phyloP scores from a whole-genome alignment of 2,888 invertebrate species.

The Ochropleura leucogaster region DNA sequence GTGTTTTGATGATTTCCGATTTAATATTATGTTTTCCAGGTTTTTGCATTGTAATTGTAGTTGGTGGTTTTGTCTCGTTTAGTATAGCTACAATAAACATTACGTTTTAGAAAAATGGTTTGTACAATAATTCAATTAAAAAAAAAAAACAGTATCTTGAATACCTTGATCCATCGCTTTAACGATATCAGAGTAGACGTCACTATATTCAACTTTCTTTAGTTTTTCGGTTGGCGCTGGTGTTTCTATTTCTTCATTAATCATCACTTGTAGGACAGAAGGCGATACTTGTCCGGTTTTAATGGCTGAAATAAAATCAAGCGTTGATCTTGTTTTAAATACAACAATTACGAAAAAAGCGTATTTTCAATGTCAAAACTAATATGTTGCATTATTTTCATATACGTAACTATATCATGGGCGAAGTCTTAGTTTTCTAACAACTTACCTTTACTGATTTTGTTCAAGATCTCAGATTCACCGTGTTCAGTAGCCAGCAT shows the following conservation, averaged over 20 bases:
- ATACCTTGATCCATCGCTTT: constrained; percentile 39
- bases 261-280: constrained; percentile 30
- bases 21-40: not conserved
- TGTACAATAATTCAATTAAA: not conserved
- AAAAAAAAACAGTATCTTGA: not conserved
- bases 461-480: constrained; percentile 25
- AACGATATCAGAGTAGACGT: constrained; percentile 13
- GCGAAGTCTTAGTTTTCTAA: not conserved
- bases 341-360: not conserved
- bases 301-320: constrained; percentile 29
- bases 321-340: not conserved
- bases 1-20: not conserved
- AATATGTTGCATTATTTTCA: not conserved
- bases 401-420: not conserved
- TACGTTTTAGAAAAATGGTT: not conserved
- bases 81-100: constrained; percentile 18
- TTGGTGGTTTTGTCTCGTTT: constrained; percentile 5
- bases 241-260: constrained; percentile 26
- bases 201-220: not conserved
- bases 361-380: not conserved
- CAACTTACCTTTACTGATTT: constrained; percentile 36
- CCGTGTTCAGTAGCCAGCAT: constrained; percentile 35
- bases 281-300: constrained; percentile 28
- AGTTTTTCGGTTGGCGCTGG: not conserved
- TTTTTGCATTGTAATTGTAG: constrained; percentile 7